These are phyloP conservation scores for Drosophila nigrodunni DNA, from an alignment of 1,140 invertebrate species.

Conservation along the genomic window DNA sequence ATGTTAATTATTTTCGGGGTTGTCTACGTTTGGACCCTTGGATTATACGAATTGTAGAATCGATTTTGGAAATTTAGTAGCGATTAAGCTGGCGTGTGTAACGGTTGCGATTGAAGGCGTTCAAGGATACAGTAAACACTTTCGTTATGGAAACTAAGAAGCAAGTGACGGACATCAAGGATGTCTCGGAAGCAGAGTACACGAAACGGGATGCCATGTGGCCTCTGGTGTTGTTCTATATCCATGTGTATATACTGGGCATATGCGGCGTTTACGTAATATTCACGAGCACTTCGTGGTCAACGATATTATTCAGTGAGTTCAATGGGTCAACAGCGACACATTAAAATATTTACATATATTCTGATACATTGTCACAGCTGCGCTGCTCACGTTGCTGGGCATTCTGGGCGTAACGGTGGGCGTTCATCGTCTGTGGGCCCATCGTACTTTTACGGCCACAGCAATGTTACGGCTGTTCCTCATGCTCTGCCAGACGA, in stretches of 20 bases:
- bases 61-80: conserved; percentile 41
- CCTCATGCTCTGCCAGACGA: conserved; percentile 91
- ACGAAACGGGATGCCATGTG: conserved; percentile 87
- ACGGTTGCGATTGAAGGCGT: conserved; percentile 25
- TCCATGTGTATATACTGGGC: conserved; percentile 88
- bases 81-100: conserved; percentile 11
- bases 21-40: conserved; percentile 7
- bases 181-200: conserved; percentile 23
- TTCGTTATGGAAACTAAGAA: conserved; percentile 4
- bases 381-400: conserved; percentile 86
- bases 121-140: conserved; percentile 16
- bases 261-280: conserved; percentile 87
- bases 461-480: conserved; percentile 89
- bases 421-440: conserved; percentile 96
- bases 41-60: background rate
- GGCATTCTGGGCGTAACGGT: conserved; percentile 91
- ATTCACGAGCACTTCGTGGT: conserved; percentile 87
- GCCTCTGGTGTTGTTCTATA: conserved; percentile 88
- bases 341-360: background rate
- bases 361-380: conserved; percentile 79
- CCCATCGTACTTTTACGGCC: conserved; percentile 93
- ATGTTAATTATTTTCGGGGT: background rate
- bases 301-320: conserved; percentile 88
- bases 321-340: conserved; percentile 59
- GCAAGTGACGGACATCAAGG: conserved; percentile 12